Evolutionary conservation across 2,113 vertebrate species (phyloP), one percentile per base, ranked within the genome.

Genomic region (Centropus bengalensis): DNA sequence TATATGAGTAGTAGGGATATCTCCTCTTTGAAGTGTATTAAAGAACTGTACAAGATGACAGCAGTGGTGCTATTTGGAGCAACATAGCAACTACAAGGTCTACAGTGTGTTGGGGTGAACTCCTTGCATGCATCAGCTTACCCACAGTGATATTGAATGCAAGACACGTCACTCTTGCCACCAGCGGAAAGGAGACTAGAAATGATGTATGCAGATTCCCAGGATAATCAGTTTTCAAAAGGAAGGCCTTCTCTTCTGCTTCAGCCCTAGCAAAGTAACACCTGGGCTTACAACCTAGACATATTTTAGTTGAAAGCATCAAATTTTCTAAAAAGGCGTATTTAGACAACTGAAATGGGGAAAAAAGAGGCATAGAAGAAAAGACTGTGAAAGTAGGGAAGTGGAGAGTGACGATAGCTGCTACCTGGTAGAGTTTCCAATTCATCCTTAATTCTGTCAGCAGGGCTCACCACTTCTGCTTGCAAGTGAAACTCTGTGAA

Each of bases 391-490:
- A 70, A 63, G 81, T 15, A 77, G 36, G 42, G 30, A 79, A 54
- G 73, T 42, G 49, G 45, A 54, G 60, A 54, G 23, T 21, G 75
- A 42, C 2, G 3, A 47, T 42, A 94, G 47, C 32, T 92, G 28
- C 67, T 42, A 9, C 55, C 47, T 70, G 76, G 36, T 54, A 76
- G 40, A 79, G 44, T 60, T 91, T 76, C 92, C 73, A 92, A 1
- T 21, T 74, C 84, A 67, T 69, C 71, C 78, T 71, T 28, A 91
- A 13, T 51, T 16, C 19, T 10, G 7, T 67, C 77, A 30, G 1
- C 62, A 93, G 68, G 55, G 49, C 68, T 96, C 56, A 36, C n/a
- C 86, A 33, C 51, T 85, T 88, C 75, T 86, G 60, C 91, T 88
- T 91, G 74, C 9, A 22, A 89, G 80, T 63, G 68, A 91, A 93